Percentiles rank a stretch among this genome's conserved stretches.
phyloP scores from a whole-genome alignment of 2,888 invertebrate species.

The Thymelicus sylvestris region DNA sequence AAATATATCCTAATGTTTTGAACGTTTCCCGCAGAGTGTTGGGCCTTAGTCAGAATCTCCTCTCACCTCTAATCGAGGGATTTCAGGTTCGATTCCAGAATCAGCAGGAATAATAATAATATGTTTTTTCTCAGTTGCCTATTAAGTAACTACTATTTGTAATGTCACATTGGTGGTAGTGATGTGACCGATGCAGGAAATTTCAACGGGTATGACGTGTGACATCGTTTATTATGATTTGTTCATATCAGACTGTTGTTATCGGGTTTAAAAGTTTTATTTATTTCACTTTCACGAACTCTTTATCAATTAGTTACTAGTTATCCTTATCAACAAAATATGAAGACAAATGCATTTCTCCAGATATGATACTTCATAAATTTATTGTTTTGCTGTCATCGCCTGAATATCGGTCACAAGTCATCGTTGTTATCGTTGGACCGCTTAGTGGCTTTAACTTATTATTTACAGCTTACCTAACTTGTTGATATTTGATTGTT shows the following conservation, averaged over 20 bases:
- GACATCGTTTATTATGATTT: not conserved
- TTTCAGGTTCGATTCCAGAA: no score
- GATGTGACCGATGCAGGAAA: no score
- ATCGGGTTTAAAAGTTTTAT: not conserved
- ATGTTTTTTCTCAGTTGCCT: no score
- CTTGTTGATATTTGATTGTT: not conserved
- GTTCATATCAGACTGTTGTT: not conserved
- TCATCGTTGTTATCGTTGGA: conserved; percentile 43
- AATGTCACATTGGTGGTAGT: no score
- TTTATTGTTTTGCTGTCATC: conserved; percentile 33
- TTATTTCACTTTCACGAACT: conserved; percentile 13
- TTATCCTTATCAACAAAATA: conserved; percentile 24
- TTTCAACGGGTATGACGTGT: no score
- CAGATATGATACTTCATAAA: conserved; percentile 20
- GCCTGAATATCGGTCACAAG: conserved; percentile 63
- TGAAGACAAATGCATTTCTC: conserved; percentile 33
- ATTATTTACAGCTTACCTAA: conserved; percentile 17
- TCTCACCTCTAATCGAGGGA: no score
- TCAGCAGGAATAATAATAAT: no score
- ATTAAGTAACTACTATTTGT: no score
- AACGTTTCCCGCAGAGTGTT: no score
- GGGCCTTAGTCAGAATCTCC: no score
- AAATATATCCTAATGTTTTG: no score
- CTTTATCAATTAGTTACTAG: conserved; percentile 11
- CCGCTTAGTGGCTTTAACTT: conserved; percentile 31